phyloP scores from a whole-genome alignment of 2,113 vertebrate genomes.

The Micromys minutus region DNA sequence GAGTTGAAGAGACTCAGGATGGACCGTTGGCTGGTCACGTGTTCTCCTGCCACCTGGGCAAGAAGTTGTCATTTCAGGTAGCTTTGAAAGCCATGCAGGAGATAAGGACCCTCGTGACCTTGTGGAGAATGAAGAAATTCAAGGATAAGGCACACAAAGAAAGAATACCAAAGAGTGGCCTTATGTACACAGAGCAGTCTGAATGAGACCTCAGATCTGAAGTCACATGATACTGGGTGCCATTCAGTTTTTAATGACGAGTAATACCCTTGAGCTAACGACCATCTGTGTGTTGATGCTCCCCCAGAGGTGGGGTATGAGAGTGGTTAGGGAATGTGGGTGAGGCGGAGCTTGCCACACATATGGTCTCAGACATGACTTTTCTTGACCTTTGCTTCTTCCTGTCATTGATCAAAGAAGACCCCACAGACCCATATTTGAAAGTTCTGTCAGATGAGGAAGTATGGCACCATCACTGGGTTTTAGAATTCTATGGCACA shows the following conservation, averaged over 20 bases:
- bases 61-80: not conserved
- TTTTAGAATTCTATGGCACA: not conserved
- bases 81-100: not conserved
- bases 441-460: too few species aligned
- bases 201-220: not conserved
- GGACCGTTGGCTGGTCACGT: not conserved
- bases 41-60: not conserved
- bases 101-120: not conserved
- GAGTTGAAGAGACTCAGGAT: not conserved
- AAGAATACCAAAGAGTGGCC: not conserved
- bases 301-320: too few species aligned
- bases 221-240: not conserved
- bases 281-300: not conserved
- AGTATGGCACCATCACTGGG: too few species aligned
- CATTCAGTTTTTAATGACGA: not conserved
- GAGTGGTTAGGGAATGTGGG: too few species aligned
- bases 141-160: not conserved
- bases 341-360: not conserved
- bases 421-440: not conserved
- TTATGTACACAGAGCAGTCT: too few species aligned
- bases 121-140: not conserved
- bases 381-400: not conserved
- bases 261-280: not conserved
- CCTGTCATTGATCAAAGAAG: not conserved
- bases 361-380: not conserved